Conservation (phyloP, 1,140 invertebrate species). For the Drosophila parabipectinata region DNA sequence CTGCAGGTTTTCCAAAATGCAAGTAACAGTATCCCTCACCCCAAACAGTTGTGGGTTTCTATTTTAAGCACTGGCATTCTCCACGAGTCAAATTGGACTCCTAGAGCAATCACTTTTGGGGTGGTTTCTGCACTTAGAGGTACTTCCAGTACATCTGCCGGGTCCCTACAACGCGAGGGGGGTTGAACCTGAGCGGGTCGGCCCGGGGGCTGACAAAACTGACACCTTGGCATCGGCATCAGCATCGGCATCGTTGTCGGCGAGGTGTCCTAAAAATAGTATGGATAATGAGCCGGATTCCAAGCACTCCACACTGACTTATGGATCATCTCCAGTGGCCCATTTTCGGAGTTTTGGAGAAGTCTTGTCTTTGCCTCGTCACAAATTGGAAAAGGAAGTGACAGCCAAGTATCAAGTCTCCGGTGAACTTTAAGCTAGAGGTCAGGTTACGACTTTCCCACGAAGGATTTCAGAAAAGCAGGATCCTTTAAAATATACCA, state of each 20-base stretch:
- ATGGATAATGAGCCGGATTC: constrained; percentile 46
- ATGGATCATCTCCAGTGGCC: constrained; percentile 46
- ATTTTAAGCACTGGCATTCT: constrained; percentile 64
- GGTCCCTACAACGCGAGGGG: constrained; percentile 29
- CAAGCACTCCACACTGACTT: constrained; percentile 45
- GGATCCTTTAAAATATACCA: too few relatives aligned
- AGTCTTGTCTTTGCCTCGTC: constrained; percentile 1
- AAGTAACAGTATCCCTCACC: constrained; percentile 26
- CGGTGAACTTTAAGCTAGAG: constrained; percentile 1
- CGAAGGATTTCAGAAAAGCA: background rate
- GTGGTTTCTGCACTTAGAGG: constrained; percentile 59
- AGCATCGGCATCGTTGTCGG: constrained; percentile 19
- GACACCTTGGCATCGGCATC: constrained; percentile 53
- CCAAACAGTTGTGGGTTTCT: constrained; percentile 41
- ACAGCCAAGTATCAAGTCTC: constrained; percentile 4
- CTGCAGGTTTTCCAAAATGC: constrained; percentile 32
- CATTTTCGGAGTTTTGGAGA: constrained; percentile 8
- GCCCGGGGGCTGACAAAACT: constrained; percentile 49
- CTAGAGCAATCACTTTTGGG: constrained; percentile 33
- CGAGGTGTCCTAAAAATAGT: constrained; percentile 54
- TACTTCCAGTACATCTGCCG: constrained; percentile 53
- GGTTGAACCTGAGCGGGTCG: constrained; percentile 65
- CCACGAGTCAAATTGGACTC: constrained; percentile 65
- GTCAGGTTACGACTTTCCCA: constrained; percentile 10
- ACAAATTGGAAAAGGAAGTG: background rate